These are phyloP conservation scores for Arrhopalites spinosus DNA, from an alignment of 2,888 invertebrate species.

Conservation along the genomic window DNA sequence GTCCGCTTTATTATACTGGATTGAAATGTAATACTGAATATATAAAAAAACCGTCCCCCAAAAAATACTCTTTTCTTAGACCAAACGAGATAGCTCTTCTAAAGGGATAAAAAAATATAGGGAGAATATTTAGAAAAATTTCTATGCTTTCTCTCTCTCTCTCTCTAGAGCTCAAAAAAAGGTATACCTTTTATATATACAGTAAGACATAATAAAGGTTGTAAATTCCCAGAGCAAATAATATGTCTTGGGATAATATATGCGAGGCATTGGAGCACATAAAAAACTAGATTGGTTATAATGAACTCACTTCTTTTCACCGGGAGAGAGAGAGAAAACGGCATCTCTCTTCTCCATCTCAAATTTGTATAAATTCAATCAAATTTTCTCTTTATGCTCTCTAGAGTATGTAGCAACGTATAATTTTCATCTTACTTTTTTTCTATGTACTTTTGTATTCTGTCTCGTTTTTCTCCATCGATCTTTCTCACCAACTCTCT, in stretches of 20 bases:
- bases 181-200: not conserved
- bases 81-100: too few species aligned
- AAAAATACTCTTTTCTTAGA: too few species aligned
- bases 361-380: slow-evolving; percentile 45
- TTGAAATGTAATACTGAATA: not conserved
- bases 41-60: too few species aligned
- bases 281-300: slow-evolving; percentile 42
- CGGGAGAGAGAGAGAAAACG: not conserved
- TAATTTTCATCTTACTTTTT: slow-evolving; percentile 29
- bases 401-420: slow-evolving; percentile 24
- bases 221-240: slow-evolving; percentile 39
- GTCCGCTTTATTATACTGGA: not conserved
- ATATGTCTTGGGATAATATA: slow-evolving; percentile 29
- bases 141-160: not conserved
- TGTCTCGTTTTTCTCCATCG: slow-evolving; percentile 16
- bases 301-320: slow-evolving; percentile 34
- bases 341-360: slow-evolving; percentile 30
- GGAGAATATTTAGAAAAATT: too few species aligned
- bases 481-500: not conserved
- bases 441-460: slow-evolving; percentile 15
- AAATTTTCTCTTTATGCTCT: slow-evolving; percentile 37
- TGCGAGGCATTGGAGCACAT: slow-evolving; percentile 34
- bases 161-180: too few species aligned
- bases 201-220: not conserved
- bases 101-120: too few species aligned